Percentiles rank a stretch among this genome's conserved stretches.
Evolutionary conservation across 2,888 invertebrate genomes (phyloP).

Genomic region (Folsomia candida): DNA sequence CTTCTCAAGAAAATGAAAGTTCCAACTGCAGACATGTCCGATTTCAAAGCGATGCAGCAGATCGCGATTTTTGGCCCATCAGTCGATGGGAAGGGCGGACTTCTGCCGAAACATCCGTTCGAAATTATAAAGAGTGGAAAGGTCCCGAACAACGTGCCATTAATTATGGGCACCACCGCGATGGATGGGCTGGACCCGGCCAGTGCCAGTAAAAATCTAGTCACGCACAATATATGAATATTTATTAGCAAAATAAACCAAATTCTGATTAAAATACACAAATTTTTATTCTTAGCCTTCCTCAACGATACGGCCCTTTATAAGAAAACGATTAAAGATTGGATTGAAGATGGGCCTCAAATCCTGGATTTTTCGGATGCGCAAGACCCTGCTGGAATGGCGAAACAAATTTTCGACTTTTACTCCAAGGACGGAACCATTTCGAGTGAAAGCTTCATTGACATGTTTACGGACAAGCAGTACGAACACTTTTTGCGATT

Average conservation of each 20-base stretch:
- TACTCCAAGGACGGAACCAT: constrained; percentile 23
- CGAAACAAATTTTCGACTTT: constrained; percentile 30
- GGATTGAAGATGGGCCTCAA: constrained; percentile 21
- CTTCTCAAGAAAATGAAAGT: constrained; percentile 24
- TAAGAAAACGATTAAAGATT: constrained; percentile 32
- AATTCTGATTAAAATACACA: too few species aligned
- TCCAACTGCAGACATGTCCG: too few species aligned
- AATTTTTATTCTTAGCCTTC: too few species aligned
- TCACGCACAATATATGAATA: too few species aligned
- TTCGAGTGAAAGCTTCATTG: neutral
- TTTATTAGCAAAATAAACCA: too few species aligned
- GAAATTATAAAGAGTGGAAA: neutral
- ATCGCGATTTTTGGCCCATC: constrained; percentile 33
- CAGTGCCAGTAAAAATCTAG: neutral
- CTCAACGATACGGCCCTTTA: constrained; percentile 21
- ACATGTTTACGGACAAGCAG: constrained; percentile 32
- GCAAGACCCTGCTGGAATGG: constrained; percentile 22
- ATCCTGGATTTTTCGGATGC: constrained; percentile 25
- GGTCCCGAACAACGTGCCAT: neutral
- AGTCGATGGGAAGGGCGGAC: constrained; percentile 20
- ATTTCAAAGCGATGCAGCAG: constrained; percentile 20
- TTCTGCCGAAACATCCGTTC: neutral
- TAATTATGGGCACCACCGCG: neutral
- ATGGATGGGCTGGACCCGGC: neutral
- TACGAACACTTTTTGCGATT: constrained; percentile 14